Percentiles rank a stretch among this genome's conserved stretches.
Conservation (phyloP, 2,113 vertebrate genomes). For the Megaceryle maxima region DNA sequence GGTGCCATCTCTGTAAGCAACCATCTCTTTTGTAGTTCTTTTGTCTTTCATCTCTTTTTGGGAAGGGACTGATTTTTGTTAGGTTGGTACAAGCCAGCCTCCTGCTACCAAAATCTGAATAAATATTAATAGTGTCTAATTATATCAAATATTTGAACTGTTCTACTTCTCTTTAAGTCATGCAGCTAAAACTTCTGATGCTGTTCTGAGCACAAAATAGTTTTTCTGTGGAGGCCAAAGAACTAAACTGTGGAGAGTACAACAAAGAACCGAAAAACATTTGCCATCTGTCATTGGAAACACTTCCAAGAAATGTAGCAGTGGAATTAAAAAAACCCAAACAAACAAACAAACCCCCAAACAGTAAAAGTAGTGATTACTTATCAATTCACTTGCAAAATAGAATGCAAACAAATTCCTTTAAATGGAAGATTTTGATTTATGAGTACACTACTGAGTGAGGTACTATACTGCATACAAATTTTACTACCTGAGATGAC, state of each 20-base stretch:
- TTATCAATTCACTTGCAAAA: not conserved
- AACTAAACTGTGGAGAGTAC: not conserved
- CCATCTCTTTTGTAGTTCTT: not conserved
- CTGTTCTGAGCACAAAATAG: not conserved
- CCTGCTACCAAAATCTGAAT: not conserved
- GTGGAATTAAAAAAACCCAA: not conserved
- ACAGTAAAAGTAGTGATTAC: not conserved
- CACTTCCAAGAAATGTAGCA: not conserved
- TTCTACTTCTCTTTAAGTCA: not conserved
- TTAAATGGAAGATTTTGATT: not conserved
- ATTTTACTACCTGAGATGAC: not conserved
- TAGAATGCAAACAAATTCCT: not conserved
- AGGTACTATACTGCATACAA: not conserved
- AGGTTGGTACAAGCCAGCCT: not conserved
- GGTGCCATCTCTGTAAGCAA: not conserved
- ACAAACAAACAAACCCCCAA: not conserved
- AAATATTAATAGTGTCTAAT: not conserved
- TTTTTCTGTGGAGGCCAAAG: not conserved
- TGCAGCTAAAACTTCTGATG: not conserved
- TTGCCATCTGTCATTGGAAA: conserved; percentile 23
- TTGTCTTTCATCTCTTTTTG: not conserved
- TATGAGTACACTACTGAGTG: not conserved
- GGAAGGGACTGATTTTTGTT: not conserved
- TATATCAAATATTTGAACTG: not conserved
- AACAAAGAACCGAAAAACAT: conserved; percentile 27